phyloP scores from a whole-genome alignment of 2,113 vertebrate species.

The Heterochromis multidens region DNA sequence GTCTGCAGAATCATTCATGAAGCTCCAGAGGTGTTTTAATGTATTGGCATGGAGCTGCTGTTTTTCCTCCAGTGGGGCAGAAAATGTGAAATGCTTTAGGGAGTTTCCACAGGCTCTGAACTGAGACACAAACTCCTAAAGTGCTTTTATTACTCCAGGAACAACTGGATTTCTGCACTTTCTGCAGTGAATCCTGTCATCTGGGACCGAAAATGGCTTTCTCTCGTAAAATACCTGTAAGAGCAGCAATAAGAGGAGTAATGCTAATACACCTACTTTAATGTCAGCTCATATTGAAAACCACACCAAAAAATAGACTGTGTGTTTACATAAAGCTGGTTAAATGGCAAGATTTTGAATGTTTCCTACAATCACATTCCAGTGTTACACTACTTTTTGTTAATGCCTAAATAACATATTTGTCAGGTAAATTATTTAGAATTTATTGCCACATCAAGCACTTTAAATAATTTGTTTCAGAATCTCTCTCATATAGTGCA shows the following conservation, averaged over 20 bases:
- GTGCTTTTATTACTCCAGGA: conserved; percentile 44
- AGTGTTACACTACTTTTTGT: too few species aligned
- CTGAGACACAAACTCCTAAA: conserved; percentile 44
- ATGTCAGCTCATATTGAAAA: background rate
- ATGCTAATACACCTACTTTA: background rate
- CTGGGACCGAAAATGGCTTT: conserved; percentile 31
- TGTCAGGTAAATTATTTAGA: too few species aligned
- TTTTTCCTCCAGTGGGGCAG: conserved; percentile 26
- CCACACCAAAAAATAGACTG: too few species aligned
- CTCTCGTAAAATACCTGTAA: conserved; percentile 17
- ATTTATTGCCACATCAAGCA: too few species aligned
- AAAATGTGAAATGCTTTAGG: conserved; percentile 46
- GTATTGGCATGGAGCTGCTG: background rate
- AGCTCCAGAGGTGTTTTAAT: conserved; percentile 5
- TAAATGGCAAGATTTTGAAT: too few species aligned
- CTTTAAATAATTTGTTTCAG: background rate
- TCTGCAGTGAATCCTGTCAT: background rate
- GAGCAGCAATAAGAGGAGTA: background rate
- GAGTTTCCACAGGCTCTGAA: conserved; percentile 24
- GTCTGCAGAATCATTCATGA: background rate
- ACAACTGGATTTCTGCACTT: conserved; percentile 34
- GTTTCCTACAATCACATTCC: too few species aligned
- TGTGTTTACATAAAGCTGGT: too few species aligned
- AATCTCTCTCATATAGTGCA: background rate
- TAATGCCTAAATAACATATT: too few species aligned